phyloP scores from a whole-genome alignment of 2,113 vertebrate genomes.

The Agapornis roseicollis region DNA sequence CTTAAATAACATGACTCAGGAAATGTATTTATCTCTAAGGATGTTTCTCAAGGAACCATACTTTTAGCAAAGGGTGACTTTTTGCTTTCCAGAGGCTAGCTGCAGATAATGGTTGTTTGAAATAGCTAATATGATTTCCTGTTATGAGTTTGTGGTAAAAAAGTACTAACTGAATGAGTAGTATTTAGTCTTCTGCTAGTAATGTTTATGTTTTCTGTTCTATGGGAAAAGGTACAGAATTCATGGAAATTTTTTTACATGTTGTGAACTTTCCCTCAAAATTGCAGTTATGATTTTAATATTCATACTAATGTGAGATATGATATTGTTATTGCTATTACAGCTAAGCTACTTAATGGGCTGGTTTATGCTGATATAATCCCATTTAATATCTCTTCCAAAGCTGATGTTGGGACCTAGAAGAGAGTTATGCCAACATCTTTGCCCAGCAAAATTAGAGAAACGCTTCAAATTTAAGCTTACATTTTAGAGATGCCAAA shows the following conservation, averaged over 20 bases:
- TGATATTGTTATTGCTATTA: background rate
- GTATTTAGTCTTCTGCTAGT: background rate
- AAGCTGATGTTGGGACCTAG: background rate
- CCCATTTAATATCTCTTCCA: background rate
- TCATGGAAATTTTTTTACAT: background rate
- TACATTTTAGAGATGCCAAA: background rate
- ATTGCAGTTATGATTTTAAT: background rate
- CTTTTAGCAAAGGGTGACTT: background rate
- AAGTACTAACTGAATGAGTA: background rate
- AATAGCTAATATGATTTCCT: conserved; percentile 34
- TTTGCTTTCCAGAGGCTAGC: background rate
- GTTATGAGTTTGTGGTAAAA: background rate
- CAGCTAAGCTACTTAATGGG: background rate
- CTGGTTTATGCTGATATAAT: background rate
- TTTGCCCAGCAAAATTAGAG: background rate
- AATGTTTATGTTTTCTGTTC: background rate
- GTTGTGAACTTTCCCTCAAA: background rate
- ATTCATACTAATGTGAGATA: background rate
- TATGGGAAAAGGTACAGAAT: background rate
- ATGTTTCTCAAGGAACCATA: background rate
- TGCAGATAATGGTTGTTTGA: background rate
- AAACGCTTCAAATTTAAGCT: background rate
- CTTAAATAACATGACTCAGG: background rate
- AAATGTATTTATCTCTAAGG: background rate
- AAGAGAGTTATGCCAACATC: background rate